Conservation (phyloP, 2,888 invertebrate genomes). For the Drosophila falleni region DNA sequence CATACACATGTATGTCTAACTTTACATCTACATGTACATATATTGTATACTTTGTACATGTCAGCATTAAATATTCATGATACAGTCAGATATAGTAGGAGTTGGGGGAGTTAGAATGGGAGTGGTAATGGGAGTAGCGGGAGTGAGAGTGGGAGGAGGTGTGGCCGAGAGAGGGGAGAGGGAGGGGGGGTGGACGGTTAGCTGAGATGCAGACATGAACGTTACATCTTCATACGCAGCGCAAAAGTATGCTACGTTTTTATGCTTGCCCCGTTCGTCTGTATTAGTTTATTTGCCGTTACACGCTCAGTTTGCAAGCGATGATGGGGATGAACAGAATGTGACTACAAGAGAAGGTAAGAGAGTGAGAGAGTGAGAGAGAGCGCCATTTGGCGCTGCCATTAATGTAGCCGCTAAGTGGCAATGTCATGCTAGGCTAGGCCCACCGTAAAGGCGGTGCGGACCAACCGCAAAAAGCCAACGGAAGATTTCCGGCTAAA, state of each 20-base stretch:
- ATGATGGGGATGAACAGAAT: neutral
- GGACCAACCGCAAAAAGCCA: slow-evolving; percentile 57
- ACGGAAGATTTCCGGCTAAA: slow-evolving; percentile 69
- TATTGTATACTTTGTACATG: slow-evolving; percentile 76
- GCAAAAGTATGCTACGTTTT: slow-evolving; percentile 63
- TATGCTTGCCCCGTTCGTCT: slow-evolving; percentile 55
- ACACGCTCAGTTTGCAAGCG: slow-evolving; percentile 72
- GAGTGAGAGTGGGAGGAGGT: neutral
- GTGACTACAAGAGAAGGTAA: neutral
- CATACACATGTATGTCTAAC: slow-evolving; percentile 26
- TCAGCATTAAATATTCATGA: slow-evolving; percentile 80
- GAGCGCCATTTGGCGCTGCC: slow-evolving; percentile 73
- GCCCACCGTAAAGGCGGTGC: slow-evolving; percentile 38
- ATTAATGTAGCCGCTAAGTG: slow-evolving; percentile 81
- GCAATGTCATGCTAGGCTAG: slow-evolving; percentile 79
- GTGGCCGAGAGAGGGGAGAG: too few relatives aligned
- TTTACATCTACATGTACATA: slow-evolving; percentile 41
- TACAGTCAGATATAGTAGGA: slow-evolving; percentile 38
- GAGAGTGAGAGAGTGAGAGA: neutral
- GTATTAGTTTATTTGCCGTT: slow-evolving; percentile 79
- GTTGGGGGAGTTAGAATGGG: neutral
- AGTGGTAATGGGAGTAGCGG: slow-evolving; percentile 4
- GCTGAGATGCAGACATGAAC: slow-evolving; percentile 39
- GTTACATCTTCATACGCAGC: slow-evolving; percentile 71
- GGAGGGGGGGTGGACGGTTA: neutral